phyloP scores from a whole-genome alignment of 2,797 vertebrate species.

The Enteromius viviparus region DNA sequence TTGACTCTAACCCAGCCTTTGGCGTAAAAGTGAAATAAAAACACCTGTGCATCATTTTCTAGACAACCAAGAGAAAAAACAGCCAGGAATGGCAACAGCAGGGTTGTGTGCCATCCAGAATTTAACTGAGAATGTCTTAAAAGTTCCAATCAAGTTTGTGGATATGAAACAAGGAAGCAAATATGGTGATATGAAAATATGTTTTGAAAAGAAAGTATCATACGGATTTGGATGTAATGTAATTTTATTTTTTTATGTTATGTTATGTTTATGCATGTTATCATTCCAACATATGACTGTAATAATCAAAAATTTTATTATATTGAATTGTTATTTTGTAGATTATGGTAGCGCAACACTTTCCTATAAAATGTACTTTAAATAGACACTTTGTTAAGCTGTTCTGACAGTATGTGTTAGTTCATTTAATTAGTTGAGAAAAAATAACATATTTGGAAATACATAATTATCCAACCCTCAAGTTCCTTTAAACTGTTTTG shows the following conservation, averaged over 20 bases:
- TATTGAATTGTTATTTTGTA: not conserved
- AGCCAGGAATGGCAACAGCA: not conserved
- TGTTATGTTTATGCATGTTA: not conserved
- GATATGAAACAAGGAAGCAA: not conserved
- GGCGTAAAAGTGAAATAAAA: constrained; percentile 6
- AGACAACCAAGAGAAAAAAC: not conserved
- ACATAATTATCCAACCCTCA: too few relatives aligned
- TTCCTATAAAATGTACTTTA: not conserved
- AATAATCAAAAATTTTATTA: not conserved
- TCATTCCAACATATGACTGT: not conserved
- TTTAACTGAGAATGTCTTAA: not conserved
- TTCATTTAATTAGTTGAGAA: not conserved
- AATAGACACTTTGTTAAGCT: not conserved
- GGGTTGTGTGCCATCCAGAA: not conserved
- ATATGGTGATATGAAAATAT: not conserved
- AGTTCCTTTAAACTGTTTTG: too few relatives aligned
- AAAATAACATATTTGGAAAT: not conserved
- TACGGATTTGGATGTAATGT: not conserved
- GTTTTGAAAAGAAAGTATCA: not conserved
- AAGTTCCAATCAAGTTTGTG: not conserved
- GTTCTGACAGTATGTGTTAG: not conserved
- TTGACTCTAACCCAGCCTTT: constrained; percentile 1
- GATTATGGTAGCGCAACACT: not conserved
- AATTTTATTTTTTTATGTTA: not conserved
- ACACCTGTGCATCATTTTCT: not conserved